These are phyloP conservation scores for Thelaira solivaga DNA, from an alignment of 2,888 invertebrate species.

Conservation along the genomic window DNA sequence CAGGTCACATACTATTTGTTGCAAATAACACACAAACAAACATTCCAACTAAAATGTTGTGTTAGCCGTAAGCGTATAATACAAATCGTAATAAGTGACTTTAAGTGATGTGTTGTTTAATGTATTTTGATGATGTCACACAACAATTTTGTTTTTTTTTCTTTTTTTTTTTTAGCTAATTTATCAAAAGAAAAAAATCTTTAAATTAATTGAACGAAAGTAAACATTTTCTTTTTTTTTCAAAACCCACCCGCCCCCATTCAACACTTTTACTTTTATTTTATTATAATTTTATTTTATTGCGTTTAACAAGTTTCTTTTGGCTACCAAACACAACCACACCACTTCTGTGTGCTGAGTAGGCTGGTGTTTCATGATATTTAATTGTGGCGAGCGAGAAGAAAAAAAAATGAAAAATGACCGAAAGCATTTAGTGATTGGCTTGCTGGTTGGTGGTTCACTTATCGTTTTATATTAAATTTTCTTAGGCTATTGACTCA, in stretches of 20 bases:
- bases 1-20: constrained; percentile 13
- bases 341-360: not conserved
- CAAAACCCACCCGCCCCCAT: not conserved
- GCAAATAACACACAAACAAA: not conserved
- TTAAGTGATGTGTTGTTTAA: no score
- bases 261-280: constrained; percentile 32
- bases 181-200: no score
- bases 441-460: not conserved
- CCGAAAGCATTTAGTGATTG: not conserved
- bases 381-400: not conserved
- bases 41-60: not conserved
- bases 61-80: no score
- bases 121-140: no score
- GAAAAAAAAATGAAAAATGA: no score
- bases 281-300: constrained; percentile 34
- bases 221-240: not conserved
- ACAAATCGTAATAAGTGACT: no score
- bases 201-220: no score
- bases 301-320: not conserved
- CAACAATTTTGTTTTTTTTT: no score
- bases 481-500: constrained; percentile 39
- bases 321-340: not conserved
- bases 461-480: constrained; percentile 16
- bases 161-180: no score
- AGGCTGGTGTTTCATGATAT: constrained; percentile 7